A percentile compares a stretch with the other conserved stretches of the same genome.
phyloP scores from a whole-genome alignment of 2,888 invertebrate genomes.

The Coelopa pilipes region DNA sequence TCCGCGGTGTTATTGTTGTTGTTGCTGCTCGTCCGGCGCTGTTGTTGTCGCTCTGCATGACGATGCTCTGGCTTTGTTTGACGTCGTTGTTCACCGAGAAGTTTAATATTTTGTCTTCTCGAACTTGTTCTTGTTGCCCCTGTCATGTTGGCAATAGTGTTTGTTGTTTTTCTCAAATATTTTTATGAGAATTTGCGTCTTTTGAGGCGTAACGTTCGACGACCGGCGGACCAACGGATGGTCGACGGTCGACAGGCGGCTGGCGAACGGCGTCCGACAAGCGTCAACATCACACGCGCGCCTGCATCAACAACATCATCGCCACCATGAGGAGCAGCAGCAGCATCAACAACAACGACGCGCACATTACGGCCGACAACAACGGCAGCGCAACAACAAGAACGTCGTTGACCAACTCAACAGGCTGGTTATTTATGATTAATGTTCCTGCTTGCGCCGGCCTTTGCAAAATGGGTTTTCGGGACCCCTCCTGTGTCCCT shows the following conservation, averaged over 20 bases:
- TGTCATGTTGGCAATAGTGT: background rate
- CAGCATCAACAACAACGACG: conserved; percentile 11
- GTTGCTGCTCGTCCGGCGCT: conserved; percentile 25
- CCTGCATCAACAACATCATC: no score
- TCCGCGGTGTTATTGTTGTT: conserved; percentile 4
- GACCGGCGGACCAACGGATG: background rate
- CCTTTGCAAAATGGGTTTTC: conserved; percentile 41
- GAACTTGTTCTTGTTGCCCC: no score
- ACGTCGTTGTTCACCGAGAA: no score
- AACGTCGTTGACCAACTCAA: conserved; percentile 52
- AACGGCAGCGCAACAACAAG: conserved; percentile 7
- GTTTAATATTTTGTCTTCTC: no score
- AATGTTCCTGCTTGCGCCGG: conserved; percentile 51
- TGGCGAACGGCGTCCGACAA: no score
- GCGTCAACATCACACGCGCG: no score
- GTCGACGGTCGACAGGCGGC: background rate
- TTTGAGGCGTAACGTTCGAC: background rate
- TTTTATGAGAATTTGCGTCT: conserved; percentile 13
- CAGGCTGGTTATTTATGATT: conserved; percentile 63
- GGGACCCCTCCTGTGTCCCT: background rate
- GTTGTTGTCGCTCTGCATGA: conserved; percentile 20
- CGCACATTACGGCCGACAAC: conserved; percentile 28
- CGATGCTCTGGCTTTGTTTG: no score
- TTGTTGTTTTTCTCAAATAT: background rate
- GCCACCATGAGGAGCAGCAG: background rate